A percentile compares a stretch with the other conserved stretches of the same genome.
phyloP scores from a whole-genome alignment of 2,113 vertebrate genomes.

The Sylvietta virens region DNA sequence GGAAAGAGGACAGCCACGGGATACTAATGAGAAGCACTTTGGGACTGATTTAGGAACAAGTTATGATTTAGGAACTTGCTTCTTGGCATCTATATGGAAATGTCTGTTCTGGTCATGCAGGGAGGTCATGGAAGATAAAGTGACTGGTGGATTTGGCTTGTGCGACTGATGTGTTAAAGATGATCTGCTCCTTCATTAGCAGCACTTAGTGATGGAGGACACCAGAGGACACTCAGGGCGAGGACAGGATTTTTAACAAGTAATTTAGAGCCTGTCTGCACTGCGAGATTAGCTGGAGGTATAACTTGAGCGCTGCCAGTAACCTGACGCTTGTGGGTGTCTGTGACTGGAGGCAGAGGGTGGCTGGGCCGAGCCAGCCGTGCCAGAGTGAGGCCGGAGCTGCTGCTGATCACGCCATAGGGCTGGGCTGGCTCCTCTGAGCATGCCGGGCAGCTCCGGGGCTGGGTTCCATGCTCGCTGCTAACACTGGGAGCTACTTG shows the following conservation, averaged over 20 bases:
- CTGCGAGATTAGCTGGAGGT: not conserved
- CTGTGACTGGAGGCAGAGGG: not conserved
- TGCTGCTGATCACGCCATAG: not conserved
- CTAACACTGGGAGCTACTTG: not conserved
- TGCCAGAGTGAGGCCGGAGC: not conserved
- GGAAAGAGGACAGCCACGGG: not conserved
- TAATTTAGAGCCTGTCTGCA: slow-evolving; percentile 13
- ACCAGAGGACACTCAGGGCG: not conserved
- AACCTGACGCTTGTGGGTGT: not conserved
- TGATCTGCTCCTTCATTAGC: slow-evolving; percentile 23
- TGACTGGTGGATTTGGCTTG: slow-evolving; percentile 14
- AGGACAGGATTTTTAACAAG: slow-evolving; percentile 16
- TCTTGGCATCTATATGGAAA: not conserved
- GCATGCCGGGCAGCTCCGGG: not conserved
- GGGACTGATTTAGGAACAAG: not conserved
- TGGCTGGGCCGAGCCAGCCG: not conserved
- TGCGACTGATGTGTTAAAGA: slow-evolving; percentile 35
- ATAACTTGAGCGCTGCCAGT: not conserved
- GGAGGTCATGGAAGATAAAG: not conserved
- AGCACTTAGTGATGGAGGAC: not conserved
- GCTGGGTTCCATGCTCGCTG: not conserved
- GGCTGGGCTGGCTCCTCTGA: not conserved
- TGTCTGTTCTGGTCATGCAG: not conserved
- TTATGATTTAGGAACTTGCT: not conserved
- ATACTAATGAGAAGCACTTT: not conserved